Base-by-base conservation (phyloP, 2,113 vertebrate species). In the Menura novaehollandiae region DNA sequence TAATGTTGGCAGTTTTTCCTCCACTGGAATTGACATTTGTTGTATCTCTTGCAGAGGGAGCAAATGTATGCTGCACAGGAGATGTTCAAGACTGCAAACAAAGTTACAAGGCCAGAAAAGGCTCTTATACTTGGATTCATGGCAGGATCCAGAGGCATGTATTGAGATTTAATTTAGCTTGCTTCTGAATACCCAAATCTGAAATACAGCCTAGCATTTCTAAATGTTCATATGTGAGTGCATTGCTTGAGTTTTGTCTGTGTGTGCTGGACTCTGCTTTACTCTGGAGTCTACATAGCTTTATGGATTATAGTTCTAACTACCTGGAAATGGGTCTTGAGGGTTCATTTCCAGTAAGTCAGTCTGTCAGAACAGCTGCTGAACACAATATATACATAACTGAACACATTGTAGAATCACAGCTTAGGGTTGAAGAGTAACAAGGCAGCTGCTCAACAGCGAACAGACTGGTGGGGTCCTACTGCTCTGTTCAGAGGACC, bases 21-120 rank as follows among this genome's bases (percentile, higher is more conserved):
- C 24, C 20, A 15, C 59, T 89, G 60, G 46, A 52, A 44, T 24
- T 68, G 35, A 51, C 5, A 6, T 41, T 59, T 66, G 2, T 59
- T 56, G 11, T 80, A 9, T 71, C 32, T 77, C 13, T 79, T 95
- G 62, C 98, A 99, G 99, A 98, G 98, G 93, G 99, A 99, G 96
- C 99, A 99, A 97, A 99, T 99, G 98, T 99, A 98, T 49, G 99
- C 99, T 1, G 99, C 99, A 10, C 99, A 99, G 97, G 99, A 99
- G 97, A 99, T 99, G 99, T 99, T 99, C 98, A 99, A 99, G 98
- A 99, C 99, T 1, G 99, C 99, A 97, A 99, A 99, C 98, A 99
- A 99, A 96, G 99, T 99, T 76, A 99, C 99, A 7, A 98, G 99
- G 89, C 99, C 99, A 8, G 99, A 99, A 97, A 99, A 99, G 95